phyloP scores from a whole-genome alignment of 2,113 vertebrate genomes.

The Anas platyrhynchos region DNA sequence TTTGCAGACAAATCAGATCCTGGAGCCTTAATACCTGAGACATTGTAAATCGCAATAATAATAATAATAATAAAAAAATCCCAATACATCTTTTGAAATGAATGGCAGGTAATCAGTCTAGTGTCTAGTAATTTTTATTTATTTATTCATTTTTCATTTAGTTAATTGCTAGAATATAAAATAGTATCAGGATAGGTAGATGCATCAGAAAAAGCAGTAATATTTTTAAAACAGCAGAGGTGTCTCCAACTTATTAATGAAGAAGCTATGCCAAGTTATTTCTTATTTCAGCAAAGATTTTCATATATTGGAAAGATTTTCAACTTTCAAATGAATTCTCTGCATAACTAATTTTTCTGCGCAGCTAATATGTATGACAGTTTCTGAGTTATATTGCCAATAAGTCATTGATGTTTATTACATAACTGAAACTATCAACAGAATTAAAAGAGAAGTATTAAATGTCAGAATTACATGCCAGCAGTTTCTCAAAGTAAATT shows the following conservation, averaged over 20 bases:
- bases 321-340: background rate
- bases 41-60: background rate
- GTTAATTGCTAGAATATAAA: background rate
- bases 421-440: conserved; percentile 35
- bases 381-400: background rate
- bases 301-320: background rate
- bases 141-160: background rate
- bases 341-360: conserved; percentile 23
- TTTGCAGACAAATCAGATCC: background rate
- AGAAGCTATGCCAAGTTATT: background rate
- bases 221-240: background rate
- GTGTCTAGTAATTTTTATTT: background rate
- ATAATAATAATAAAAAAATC: no score
- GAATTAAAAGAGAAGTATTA: conserved; percentile 54
- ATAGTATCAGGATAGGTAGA: background rate
- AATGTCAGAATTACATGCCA: conserved; percentile 19
- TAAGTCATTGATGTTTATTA: background rate
- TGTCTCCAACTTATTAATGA: background rate
- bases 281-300: background rate
- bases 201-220: background rate
- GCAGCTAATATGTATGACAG: background rate
- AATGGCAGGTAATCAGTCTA: background rate
- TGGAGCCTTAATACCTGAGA: background rate
- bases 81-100: background rate
- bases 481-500: conserved; percentile 42